A percentile compares a stretch with the other conserved stretches of the same genome.
Evolutionary conservation across 2,888 invertebrate species (phyloP).

Genomic region (Nymphalis urticae): DNA sequence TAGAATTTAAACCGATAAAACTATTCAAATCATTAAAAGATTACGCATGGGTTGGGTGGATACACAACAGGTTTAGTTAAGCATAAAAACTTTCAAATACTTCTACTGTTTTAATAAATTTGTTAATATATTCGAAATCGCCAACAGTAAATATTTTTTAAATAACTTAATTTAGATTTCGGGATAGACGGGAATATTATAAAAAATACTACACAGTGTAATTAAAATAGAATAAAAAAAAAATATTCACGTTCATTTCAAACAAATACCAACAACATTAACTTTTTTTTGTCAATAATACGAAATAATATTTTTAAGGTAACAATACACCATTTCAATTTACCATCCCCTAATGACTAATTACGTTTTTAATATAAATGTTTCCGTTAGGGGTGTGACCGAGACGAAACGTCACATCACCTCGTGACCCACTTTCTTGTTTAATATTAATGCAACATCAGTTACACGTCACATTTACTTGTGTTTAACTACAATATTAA

Average conservation of each 20-base stretch:
- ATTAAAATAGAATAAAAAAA: background rate
- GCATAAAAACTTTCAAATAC: too few species aligned
- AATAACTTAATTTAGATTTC: too few species aligned
- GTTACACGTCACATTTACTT: background rate
- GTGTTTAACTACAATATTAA: conserved; percentile 1
- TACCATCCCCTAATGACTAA: conserved; percentile 24
- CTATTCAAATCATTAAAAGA: too few species aligned
- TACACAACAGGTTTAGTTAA: too few species aligned
- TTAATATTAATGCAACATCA: conserved; percentile 19
- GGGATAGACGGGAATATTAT: too few species aligned
- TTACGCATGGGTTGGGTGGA: too few species aligned
- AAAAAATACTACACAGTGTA: too few species aligned
- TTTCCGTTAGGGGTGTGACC: conserved; percentile 26
- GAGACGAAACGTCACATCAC: conserved; percentile 24
- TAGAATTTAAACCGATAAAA: too few species aligned
- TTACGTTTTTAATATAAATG: conserved; percentile 18
- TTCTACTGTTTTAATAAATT: too few species aligned
- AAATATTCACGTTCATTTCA: background rate
- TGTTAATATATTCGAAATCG: too few species aligned
- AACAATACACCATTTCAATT: background rate
- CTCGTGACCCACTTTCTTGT: conserved; percentile 35
- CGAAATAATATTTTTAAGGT: background rate
- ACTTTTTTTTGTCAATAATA: background rate
- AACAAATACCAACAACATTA: background rate
- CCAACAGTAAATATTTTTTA: too few species aligned